Evolutionary conservation across 1,140 invertebrate species (phyloP), one percentile per base, ranked within the genome.

Genomic region (Choristoneura fumiferana): DNA sequence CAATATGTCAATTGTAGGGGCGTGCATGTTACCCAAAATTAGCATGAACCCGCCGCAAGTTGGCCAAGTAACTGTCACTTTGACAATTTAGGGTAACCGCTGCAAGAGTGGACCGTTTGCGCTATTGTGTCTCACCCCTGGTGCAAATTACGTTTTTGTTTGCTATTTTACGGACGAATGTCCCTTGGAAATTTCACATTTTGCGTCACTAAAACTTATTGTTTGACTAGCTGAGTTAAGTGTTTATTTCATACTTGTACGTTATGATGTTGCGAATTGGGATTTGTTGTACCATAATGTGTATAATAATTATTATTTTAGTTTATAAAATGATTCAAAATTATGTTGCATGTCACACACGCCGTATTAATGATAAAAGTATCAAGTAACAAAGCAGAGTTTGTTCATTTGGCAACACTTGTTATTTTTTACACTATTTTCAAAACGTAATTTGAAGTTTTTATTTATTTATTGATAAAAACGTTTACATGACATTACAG

Each of bases 141-240:
- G 9, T 60, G 60, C 72, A 81, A 83, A 82, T 85, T 83, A 73
- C 81, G 74, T 78, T 83, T 83, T 85, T 85, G 82, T 83, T 83
- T 79, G 70, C 66, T 72, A 66, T 73, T 84, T 79, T 75, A 78
- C 58, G 58, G 62, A 55, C 69, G 57, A 66, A 67, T 71, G 75
- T 73, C 63, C 63, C 67, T 74, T 67, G 58, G 64, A 73, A 73
- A 72, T 65, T 64, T 57, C 36, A n/a, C 61, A 15, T 54, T 61
- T 60, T 45, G 43, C 18, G 17, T 37, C 33, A 60, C 15, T 35
- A 18, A 29, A 38, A 55, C 14, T 35, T 56, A 35, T 54, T 35
- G 33, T 17, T 13, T 29, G 43, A 49, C 43, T 49, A 22, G 29
- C 18, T 34, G 33, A 54, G 15, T 37, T 36, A 34, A 36, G 53